Conservation (phyloP, 2,113 vertebrate genomes). For the Zootoca vivipara region DNA sequence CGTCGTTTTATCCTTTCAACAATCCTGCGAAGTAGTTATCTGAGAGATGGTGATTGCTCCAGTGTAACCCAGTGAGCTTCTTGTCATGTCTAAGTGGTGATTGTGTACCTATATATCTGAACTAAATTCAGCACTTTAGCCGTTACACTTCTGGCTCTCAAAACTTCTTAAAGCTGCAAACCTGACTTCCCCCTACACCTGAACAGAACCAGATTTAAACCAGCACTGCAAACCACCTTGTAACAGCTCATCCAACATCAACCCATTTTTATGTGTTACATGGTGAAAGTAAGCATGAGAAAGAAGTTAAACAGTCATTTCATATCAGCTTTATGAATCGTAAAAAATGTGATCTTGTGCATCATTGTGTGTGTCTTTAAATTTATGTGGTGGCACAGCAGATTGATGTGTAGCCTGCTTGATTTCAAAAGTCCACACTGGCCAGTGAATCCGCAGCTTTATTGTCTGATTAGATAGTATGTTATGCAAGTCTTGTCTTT, state of each 20-base stretch:
- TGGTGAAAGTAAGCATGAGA: background rate
- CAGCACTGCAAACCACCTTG: background rate
- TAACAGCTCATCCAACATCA: background rate
- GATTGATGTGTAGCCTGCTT: background rate
- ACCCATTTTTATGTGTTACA: background rate
- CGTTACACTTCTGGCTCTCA: background rate
- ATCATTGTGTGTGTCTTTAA: background rate
- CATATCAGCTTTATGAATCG: background rate
- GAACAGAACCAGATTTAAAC: background rate
- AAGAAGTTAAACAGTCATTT: background rate
- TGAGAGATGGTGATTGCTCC: too few relatives aligned
- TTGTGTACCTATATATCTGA: too few relatives aligned
- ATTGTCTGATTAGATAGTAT: conserved; percentile 1
- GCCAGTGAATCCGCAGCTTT: background rate
- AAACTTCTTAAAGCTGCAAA: too few relatives aligned
- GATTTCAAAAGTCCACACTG: background rate
- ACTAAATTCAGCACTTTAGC: too few relatives aligned
- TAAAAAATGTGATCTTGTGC: background rate
- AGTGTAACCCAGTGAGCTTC: too few relatives aligned
- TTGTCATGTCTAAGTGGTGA: too few relatives aligned
- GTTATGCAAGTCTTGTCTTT: background rate
- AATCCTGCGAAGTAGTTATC: too few relatives aligned
- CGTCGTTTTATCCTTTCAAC: too few relatives aligned
- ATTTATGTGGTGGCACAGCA: background rate
- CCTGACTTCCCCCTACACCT: background rate